Percentiles rank a stretch among this genome's conserved stretches.
These are phyloP conservation scores for Orthonychiurus folsomi DNA, from an alignment of 2,888 invertebrate species.

Conservation along the genomic window DNA sequence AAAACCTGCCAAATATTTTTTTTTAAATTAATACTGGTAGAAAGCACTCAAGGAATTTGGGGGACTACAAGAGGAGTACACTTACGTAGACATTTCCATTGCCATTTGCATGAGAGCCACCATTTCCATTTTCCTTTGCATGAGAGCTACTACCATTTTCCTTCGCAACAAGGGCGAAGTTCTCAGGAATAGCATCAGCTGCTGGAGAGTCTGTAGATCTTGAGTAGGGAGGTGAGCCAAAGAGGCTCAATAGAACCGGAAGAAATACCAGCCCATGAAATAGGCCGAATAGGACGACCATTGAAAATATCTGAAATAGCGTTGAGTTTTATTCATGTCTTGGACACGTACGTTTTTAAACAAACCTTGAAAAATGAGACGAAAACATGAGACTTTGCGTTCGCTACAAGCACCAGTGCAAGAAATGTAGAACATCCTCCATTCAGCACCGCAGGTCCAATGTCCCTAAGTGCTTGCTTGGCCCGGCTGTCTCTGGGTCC, in stretches of 20 bases:
- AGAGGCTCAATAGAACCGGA: conserved; percentile 62
- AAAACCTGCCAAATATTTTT: neutral
- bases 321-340: neutral
- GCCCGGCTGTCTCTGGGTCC: conserved; percentile 45
- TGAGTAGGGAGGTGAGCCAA: conserved; percentile 56
- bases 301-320: conserved; percentile 56
- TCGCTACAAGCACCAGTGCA: conserved; percentile 48
- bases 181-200: neutral
- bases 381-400: conserved; percentile 49
- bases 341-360: neutral
- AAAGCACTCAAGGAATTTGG: neutral
- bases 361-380: conserved; percentile 50
- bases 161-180: neutral
- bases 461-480: conserved; percentile 45
- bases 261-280: conserved; percentile 67
- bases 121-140: neutral
- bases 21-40: neutral
- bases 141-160: neutral
- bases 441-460: conserved; percentile 50
- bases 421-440: conserved; percentile 51
- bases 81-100: neutral
- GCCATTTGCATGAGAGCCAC: neutral
- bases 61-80: neutral
- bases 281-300: conserved; percentile 67
- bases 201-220: neutral